These are phyloP conservation scores for Acanthisitta chloris DNA, from an alignment of 2,113 vertebrate genomes.

Conservation along the genomic window DNA sequence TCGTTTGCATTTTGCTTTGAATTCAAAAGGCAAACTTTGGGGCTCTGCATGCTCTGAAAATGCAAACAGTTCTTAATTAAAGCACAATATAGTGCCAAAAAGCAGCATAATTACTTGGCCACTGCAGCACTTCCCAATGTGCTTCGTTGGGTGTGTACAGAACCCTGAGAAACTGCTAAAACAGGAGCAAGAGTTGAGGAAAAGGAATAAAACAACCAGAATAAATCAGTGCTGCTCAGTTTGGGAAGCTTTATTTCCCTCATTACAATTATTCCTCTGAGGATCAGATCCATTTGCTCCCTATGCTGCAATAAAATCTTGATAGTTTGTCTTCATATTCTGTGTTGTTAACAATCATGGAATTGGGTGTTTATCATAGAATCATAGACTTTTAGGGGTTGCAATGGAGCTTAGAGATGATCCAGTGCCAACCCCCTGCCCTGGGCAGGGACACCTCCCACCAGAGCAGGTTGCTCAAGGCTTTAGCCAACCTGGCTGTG, in stretches of 20 bases:
- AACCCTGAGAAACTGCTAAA: not conserved
- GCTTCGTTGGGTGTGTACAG: not conserved
- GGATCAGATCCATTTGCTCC: not conserved
- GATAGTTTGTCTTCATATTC: not conserved
- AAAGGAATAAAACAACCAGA: not conserved
- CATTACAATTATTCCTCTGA: not conserved
- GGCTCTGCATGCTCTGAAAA: conserved; percentile 30
- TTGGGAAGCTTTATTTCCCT: not conserved
- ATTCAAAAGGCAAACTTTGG: conserved; percentile 67
- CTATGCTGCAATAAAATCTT: too few relatives aligned
- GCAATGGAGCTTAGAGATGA: too few relatives aligned
- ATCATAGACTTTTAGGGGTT: too few relatives aligned
- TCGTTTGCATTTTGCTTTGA: conserved; percentile 64
- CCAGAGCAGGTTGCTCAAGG: too few relatives aligned
- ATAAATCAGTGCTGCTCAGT: not conserved
- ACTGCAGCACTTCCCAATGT: not conserved
- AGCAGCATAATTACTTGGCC: conserved; percentile 15
- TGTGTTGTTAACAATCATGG: not conserved
- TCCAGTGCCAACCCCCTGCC: too few relatives aligned
- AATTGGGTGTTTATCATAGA: not conserved
- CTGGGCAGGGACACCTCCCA: too few relatives aligned
- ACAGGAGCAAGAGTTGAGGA: not conserved
- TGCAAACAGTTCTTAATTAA: conserved; percentile 67
- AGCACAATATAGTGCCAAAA: conserved; percentile 34
- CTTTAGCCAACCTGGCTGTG: too few relatives aligned